These are phyloP conservation scores for Pachymerium ferrugineum DNA, from an alignment of 2,888 invertebrate species.

Conservation along the genomic window DNA sequence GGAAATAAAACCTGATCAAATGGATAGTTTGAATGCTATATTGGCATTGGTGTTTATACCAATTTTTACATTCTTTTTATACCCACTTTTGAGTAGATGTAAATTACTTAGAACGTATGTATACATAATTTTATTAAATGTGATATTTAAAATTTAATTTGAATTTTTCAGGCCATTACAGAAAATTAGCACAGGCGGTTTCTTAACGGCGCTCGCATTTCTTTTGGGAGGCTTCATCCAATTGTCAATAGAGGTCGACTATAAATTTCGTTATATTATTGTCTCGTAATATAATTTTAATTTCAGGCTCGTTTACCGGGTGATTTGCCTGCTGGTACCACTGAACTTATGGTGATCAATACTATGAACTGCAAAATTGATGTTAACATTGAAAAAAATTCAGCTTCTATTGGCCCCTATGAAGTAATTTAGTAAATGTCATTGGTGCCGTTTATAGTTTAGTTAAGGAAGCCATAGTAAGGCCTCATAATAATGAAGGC, in stretches of 20 bases:
- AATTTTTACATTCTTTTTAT: constrained; percentile 46
- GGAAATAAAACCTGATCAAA: constrained; percentile 49
- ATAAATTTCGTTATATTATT: too few relatives aligned
- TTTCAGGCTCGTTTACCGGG: not conserved
- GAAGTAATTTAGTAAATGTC: not conserved
- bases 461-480: too few relatives aligned
- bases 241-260: constrained; percentile 47
- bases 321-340: not conserved
- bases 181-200: constrained; percentile 52
- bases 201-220: constrained; percentile 51
- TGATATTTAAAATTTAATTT: constrained; percentile 25
- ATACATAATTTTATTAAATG: not conserved
- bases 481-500: too few relatives aligned
- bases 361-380: not conserved
- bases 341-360: not conserved
- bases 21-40: constrained; percentile 28
- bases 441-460: too few relatives aligned
- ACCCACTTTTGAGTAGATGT: constrained; percentile 47
- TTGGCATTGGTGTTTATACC: constrained; percentile 19
- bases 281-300: too few relatives aligned
- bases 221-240: constrained; percentile 52
- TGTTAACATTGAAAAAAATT: not conserved
- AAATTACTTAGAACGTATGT: constrained; percentile 46
- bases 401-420: not conserved
- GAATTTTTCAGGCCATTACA: constrained; percentile 49